phyloP scores from a whole-genome alignment of 2,113 vertebrate species.

The Garra rufa region DNA sequence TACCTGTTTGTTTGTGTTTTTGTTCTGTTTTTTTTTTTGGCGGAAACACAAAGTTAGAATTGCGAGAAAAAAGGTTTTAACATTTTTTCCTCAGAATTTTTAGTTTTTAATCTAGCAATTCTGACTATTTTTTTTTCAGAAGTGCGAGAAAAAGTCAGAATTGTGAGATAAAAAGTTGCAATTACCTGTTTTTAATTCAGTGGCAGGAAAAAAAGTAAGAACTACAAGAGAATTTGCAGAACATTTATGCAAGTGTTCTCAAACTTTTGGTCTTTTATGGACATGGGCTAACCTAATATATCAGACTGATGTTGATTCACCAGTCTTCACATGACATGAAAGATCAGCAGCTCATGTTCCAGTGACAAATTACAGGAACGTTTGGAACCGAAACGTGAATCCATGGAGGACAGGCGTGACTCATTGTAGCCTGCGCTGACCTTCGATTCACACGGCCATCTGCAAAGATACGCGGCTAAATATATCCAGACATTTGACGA shows the following conservation, averaged over 20 bases:
- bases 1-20: no score
- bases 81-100: no score
- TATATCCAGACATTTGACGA: constrained; percentile 50
- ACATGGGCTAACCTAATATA: not conserved
- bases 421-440: not conserved
- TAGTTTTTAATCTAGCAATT: no score
- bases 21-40: no score
- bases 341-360: not conserved
- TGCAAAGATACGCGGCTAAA: not conserved
- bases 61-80: no score
- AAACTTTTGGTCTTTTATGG: no score
- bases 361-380: not conserved
- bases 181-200: no score
- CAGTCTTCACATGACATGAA: not conserved
- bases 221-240: no score
- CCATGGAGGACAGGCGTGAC: not conserved
- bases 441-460: not conserved
- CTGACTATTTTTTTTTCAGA: no score
- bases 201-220: no score
- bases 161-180: no score
- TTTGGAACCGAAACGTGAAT: not conserved
- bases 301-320: not conserved
- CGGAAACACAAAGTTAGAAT: no score
- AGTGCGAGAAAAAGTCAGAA: not conserved
- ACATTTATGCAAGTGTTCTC: not conserved